Percentiles rank a stretch among this genome's conserved stretches.
Evolutionary conservation across 2,888 invertebrate species (phyloP).

Genomic region (Teleogryllus oceanicus): DNA sequence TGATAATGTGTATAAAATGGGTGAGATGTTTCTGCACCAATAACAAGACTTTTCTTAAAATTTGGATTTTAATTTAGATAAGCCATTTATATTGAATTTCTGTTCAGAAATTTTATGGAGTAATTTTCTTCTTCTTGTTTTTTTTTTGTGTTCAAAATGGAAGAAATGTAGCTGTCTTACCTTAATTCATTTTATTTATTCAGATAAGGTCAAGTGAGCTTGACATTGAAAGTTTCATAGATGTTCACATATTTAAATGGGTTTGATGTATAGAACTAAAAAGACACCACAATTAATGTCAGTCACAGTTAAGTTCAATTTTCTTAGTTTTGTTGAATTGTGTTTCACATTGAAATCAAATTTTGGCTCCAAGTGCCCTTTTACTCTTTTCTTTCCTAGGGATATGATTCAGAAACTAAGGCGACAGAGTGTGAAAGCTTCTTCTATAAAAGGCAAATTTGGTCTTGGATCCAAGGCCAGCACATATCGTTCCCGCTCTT

Average conservation of each 20-base stretch:
- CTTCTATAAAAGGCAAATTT: conserved; percentile 74
- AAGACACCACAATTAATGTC: background rate
- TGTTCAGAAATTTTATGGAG: background rate
- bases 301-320: no score
- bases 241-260: no score
- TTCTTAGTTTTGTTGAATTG: background rate
- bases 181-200: no score
- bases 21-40: no score
- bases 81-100: background rate
- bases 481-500: conserved; percentile 72
- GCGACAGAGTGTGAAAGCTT: conserved; percentile 74
- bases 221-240: no score
- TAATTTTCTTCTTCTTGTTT: background rate
- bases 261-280: background rate
- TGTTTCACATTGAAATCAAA: background rate
- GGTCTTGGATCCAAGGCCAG: conserved; percentile 60
- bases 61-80: background rate
- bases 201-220: no score
- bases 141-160: no score
- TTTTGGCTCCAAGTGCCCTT: background rate
- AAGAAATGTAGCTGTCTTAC: no score
- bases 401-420: conserved; percentile 90
- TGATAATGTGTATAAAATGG: no score
- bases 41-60: no score
- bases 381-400: conserved; percentile 50